These are phyloP conservation scores for Macrophya alboannulata DNA, from an alignment of 2,888 invertebrate genomes.

Conservation along the genomic window DNA sequence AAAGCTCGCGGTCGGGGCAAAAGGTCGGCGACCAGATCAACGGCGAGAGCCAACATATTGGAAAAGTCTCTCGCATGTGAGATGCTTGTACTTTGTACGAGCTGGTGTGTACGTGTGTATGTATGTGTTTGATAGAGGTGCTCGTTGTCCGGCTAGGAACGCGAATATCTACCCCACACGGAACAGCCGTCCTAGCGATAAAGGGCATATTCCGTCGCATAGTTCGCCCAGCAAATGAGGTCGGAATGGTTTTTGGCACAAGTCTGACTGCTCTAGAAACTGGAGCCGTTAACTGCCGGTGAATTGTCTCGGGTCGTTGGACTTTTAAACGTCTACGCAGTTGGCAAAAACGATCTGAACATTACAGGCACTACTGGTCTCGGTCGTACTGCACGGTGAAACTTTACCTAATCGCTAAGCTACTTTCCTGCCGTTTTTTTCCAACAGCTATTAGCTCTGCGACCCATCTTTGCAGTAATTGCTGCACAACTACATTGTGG, in stretches of 20 bases:
- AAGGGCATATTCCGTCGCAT: conserved; percentile 44
- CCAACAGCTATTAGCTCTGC: background rate
- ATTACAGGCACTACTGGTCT: background rate
- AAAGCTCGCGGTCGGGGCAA: background rate
- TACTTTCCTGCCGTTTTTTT: background rate
- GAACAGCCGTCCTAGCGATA: conserved; percentile 35
- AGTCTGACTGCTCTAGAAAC: conserved; percentile 19
- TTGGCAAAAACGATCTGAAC: conserved; percentile 36
- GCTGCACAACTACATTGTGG: background rate
- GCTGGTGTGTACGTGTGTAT: background rate
- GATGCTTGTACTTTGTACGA: conserved; percentile 9
- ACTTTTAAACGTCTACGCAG: conserved; percentile 44
- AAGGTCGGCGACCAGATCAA: conserved; percentile 20
- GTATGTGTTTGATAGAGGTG: conserved; percentile 6
- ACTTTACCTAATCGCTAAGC: conserved; percentile 30
- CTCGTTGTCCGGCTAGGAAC: conserved; percentile 51
- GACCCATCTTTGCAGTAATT: background rate
- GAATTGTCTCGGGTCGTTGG: conserved; percentile 50
- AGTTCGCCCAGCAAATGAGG: conserved; percentile 54
- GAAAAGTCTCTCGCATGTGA: conserved; percentile 34
- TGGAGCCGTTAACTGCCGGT: conserved; percentile 39
- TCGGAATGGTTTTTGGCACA: conserved; percentile 55
- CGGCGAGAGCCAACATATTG: conserved; percentile 27
- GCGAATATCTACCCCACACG: conserved; percentile 27
- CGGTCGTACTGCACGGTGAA: background rate